Evolutionary conservation across 2,797 vertebrate species (phyloP).

Genomic region (Xenentodon cancila): DNA sequence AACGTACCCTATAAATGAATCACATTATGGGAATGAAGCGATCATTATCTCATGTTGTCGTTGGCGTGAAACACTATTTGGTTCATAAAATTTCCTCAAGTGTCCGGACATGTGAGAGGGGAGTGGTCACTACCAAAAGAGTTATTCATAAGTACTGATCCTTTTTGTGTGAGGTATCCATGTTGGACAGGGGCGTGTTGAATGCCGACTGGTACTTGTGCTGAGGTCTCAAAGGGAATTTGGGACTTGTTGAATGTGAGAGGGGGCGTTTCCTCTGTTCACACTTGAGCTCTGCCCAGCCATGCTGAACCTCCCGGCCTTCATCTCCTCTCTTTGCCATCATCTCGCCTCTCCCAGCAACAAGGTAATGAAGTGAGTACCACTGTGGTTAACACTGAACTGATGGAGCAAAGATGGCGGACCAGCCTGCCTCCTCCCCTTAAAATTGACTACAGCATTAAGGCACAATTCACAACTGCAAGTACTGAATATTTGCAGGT

Average conservation of each 20-base stretch:
- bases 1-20: slow-evolving; percentile 26
- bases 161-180: slow-evolving; percentile 58
- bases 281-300: slow-evolving; percentile 83
- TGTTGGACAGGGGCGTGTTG: slow-evolving; percentile 39
- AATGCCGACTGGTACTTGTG: slow-evolving; percentile 52
- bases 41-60: slow-evolving; percentile 12
- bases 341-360: slow-evolving; percentile 60
- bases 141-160: slow-evolving; percentile 70
- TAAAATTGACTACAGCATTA: slow-evolving; percentile 63
- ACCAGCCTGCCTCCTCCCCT: slow-evolving; percentile 67
- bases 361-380: slow-evolving; percentile 79
- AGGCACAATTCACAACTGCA: slow-evolving; percentile 67
- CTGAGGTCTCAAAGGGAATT: slow-evolving; percentile 55
- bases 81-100: slow-evolving; percentile 6
- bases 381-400: slow-evolving; percentile 74
- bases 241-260: slow-evolving; percentile 71
- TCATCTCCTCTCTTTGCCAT: slow-evolving; percentile 63
- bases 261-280: slow-evolving; percentile 78
- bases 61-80: slow-evolving; percentile 9
- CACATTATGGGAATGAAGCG: slow-evolving; percentile 32
- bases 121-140: slow-evolving; percentile 48
- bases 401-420: slow-evolving; percentile 74
- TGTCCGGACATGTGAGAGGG: slow-evolving; percentile 51
- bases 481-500: slow-evolving; percentile 50
- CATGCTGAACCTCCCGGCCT: slow-evolving; percentile 79